phyloP scores from a whole-genome alignment of 2,888 invertebrate species.

The Tryphoninae sp. region DNA sequence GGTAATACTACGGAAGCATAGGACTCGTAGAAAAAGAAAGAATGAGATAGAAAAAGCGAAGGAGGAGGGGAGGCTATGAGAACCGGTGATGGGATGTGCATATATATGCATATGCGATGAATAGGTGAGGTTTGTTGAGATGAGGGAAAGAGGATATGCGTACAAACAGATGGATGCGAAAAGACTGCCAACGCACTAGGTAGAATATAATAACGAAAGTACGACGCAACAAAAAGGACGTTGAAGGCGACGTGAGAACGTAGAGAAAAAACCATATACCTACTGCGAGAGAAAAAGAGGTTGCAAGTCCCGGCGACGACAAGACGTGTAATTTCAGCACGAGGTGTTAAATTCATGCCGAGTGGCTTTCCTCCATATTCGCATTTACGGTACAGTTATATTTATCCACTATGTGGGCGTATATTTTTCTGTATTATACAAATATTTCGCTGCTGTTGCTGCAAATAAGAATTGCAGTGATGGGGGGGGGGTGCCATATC shows the following conservation, averaged over 20 bases:
- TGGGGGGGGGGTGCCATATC: too few species aligned
- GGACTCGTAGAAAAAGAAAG: not conserved
- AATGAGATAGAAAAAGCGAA: not conserved
- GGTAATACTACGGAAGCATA: constrained; percentile 12
- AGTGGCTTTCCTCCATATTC: too few species aligned
- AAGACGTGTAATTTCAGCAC: too few species aligned
- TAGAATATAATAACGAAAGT: constrained; percentile 6
- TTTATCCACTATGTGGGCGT: too few species aligned
- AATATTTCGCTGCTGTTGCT: too few species aligned
- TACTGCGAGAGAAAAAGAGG: not conserved
- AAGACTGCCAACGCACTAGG: constrained; percentile 8
- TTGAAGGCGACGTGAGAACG: constrained; percentile 2
- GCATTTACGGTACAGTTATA: too few species aligned
- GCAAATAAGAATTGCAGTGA: too few species aligned
- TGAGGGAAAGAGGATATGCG: not conserved
- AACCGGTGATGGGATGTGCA: constrained; percentile 1
- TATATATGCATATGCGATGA: not conserved
- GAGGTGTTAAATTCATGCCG: too few species aligned
- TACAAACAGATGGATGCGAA: constrained; percentile 7
- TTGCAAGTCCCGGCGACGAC: too few species aligned
- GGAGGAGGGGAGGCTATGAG: not conserved
- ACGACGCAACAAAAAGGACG: not conserved
- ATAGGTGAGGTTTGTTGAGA: not conserved
- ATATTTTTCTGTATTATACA: too few species aligned
- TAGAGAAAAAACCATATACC: not conserved